These are phyloP conservation scores for Hyppa rectilinea DNA, from an alignment of 2,888 invertebrate species.

Conservation along the genomic window DNA sequence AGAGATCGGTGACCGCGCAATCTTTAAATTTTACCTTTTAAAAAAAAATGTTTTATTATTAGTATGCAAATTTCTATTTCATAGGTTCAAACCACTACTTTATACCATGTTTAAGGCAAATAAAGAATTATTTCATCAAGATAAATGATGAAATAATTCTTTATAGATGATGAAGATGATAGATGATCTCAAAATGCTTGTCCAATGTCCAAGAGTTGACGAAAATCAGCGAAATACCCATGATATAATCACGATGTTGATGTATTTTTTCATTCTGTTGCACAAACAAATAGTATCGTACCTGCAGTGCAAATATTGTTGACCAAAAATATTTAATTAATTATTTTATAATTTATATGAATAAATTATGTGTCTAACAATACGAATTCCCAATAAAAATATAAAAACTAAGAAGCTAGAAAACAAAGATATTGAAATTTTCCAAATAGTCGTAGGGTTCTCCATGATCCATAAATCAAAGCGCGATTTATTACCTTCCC, in stretches of 20 bases:
- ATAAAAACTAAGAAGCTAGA: background rate
- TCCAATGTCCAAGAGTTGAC: too few species aligned
- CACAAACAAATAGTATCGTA: background rate
- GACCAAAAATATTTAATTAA: background rate
- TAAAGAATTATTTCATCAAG: too few species aligned
- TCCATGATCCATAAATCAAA: constrained; percentile 36
- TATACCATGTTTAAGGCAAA: too few species aligned
- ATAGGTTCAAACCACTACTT: too few species aligned
- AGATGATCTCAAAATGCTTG: background rate
- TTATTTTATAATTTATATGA: background rate
- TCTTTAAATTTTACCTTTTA: background rate
- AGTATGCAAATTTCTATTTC: background rate
- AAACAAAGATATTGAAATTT: background rate
- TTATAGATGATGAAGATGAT: too few species aligned
- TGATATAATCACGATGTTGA: background rate
- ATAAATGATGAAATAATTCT: too few species aligned
- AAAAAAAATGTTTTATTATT: background rate
- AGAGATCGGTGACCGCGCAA: background rate
- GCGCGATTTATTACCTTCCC: too few species aligned
- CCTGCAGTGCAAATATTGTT: constrained; percentile 1
- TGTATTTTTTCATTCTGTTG: background rate
- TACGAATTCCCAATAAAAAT: background rate
- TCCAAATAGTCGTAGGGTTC: constrained; percentile 2
- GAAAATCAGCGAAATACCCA: background rate
- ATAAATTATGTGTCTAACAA: background rate